A percentile compares a stretch with the other conserved stretches of the same genome.
phyloP scores from a whole-genome alignment of 1,140 invertebrate genomes.

The Panulirus ornatus region DNA sequence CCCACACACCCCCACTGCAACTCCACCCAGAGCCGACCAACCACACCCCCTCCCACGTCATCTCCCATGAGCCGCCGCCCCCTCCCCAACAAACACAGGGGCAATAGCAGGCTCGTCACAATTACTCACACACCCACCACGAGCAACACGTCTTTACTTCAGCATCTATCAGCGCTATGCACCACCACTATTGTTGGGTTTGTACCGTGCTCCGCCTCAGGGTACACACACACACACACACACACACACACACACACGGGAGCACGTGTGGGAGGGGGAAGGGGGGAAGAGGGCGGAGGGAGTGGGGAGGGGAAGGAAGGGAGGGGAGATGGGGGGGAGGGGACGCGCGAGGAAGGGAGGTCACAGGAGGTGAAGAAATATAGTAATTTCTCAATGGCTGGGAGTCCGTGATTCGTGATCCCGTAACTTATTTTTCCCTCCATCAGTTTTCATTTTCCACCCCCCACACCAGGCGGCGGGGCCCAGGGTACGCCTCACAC shows the following conservation, averaged over 20 bases:
- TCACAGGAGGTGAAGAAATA: not conserved
- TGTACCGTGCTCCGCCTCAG: conserved; percentile 2
- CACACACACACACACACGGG: not conserved
- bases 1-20: no score
- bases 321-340: not conserved
- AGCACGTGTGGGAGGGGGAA: not conserved
- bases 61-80: no score
- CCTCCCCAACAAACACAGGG: not conserved
- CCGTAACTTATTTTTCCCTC: conserved; percentile 52
- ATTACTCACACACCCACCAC: not conserved
- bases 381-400: conserved; percentile 28
- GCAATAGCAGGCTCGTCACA: not conserved
- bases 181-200: conserved; percentile 27
- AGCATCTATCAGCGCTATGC: conserved; percentile 41
- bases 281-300: not conserved
- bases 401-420: conserved; percentile 32
- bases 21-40: no score
- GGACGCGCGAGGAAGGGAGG: not conserved
- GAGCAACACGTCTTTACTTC: conserved; percentile 27
- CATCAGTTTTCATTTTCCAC: conserved; percentile 59
- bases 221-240: not conserved
- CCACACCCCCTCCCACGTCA: no score
- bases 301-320: not conserved
- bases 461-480: no score
- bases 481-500: no score